These are phyloP conservation scores for Morphnarchus princeps DNA, from an alignment of 2,113 vertebrate species.

Conservation along the genomic window DNA sequence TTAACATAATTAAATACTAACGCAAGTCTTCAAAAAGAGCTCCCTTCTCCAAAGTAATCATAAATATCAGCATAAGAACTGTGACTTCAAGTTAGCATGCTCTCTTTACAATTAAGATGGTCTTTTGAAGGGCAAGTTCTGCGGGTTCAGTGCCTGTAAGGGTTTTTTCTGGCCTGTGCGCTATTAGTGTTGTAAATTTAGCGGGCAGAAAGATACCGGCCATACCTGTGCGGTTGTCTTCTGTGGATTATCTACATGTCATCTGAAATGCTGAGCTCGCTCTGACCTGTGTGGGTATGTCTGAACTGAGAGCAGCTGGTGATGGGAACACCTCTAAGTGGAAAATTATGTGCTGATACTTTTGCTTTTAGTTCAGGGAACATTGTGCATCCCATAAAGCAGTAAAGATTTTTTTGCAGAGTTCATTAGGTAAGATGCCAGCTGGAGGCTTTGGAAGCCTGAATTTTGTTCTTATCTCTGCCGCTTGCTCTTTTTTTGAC, in stretches of 20 bases:
- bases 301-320: rapidly evolving
- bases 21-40: rapidly evolving
- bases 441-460: neutral
- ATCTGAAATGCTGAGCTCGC: rapidly evolving
- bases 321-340: neutral
- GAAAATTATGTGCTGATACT: neutral
- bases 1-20: neutral
- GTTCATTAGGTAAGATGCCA: neutral
- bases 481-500: neutral
- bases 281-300: rapidly evolving
- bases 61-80: neutral
- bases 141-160: neutral
- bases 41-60: rapidly evolving
- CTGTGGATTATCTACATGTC: rapidly evolving
- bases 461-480: neutral
- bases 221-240: neutral
- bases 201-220: rapidly evolving
- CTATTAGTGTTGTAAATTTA: rapidly evolving
- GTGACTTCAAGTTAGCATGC: rapidly evolving
- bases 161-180: neutral
- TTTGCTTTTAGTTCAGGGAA: neutral
- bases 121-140: neutral
- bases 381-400: rapidly evolving
- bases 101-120: neutral
- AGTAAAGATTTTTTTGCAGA: neutral